A percentile compares a stretch with the other conserved stretches of the same genome.
These are phyloP conservation scores for Riptortus pedestris DNA, from an alignment of 1,140 invertebrate species.

Conservation along the genomic window DNA sequence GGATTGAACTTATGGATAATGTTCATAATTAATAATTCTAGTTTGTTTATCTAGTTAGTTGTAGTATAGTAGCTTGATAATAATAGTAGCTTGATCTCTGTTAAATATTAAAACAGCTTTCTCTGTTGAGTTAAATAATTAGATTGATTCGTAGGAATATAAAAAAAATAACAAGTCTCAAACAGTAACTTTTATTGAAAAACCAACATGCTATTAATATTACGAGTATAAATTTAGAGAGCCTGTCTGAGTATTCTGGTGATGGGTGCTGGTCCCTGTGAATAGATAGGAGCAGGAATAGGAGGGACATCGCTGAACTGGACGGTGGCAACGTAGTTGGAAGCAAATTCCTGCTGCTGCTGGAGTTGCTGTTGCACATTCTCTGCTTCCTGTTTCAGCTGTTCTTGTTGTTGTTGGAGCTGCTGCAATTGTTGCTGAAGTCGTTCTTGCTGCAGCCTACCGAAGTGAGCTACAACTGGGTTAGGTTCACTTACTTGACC, in stretches of 20 bases:
- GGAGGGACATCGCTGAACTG: slow-evolving; percentile 32
- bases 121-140: too few species aligned
- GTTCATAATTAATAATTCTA: too few species aligned
- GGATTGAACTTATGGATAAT: too few species aligned
- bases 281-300: slow-evolving; percentile 31
- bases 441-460: neutral
- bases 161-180: too few species aligned
- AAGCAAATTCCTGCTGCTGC: neutral
- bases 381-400: neutral
- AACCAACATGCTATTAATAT: too few species aligned
- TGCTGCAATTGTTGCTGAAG: too few species aligned
- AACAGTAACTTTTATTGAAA: too few species aligned
- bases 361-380: neutral
- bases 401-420: neutral
- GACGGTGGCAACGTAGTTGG: slow-evolving; percentile 28
- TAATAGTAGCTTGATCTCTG: too few species aligned
- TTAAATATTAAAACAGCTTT: too few species aligned
- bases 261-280: slow-evolving; percentile 29
- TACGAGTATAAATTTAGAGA: neutral
- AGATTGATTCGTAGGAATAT: too few species aligned
- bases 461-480: neutral
- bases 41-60: too few species aligned
- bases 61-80: too few species aligned
- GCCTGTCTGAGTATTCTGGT: slow-evolving; percentile 28
- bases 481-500: neutral